phyloP scores from a whole-genome alignment of 2,888 invertebrate species.

The Sminthurinus aureus region DNA sequence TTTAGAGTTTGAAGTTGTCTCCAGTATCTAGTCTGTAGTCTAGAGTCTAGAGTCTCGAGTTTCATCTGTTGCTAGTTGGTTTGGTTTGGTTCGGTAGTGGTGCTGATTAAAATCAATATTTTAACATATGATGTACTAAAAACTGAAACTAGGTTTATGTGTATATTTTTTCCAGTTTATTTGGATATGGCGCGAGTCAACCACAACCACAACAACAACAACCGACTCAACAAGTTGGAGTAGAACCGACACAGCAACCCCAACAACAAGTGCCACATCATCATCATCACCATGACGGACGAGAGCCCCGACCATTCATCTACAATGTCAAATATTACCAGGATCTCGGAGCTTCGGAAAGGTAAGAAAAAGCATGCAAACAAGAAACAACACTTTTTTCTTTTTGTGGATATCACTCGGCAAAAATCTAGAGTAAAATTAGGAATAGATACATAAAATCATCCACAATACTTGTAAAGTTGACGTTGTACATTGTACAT shows the following conservation, averaged over 20 bases:
- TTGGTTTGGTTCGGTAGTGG: too few relatives aligned
- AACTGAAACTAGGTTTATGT: too few relatives aligned
- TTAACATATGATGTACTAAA: too few relatives aligned
- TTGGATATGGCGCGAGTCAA: conserved; percentile 23
- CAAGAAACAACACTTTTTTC: background rate
- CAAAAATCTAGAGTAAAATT: background rate
- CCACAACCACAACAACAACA: conserved; percentile 12
- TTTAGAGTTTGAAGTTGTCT: too few relatives aligned
- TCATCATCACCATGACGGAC: background rate
- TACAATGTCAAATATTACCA: conserved; percentile 39
- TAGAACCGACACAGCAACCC: conserved; percentile 12
- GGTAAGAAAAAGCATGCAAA: conserved; percentile 9
- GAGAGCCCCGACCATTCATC: conserved; percentile 9
- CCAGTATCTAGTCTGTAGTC: too few relatives aligned
- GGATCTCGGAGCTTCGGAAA: conserved; percentile 27
- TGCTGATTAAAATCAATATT: too few relatives aligned
- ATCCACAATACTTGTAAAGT: too few relatives aligned
- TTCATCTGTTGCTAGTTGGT: too few relatives aligned
- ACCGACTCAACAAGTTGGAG: conserved; percentile 6
- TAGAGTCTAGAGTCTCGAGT: too few relatives aligned
- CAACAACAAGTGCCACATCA: background rate
- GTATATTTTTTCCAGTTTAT: background rate
- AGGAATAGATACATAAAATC: too few relatives aligned
- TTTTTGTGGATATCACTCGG: background rate
- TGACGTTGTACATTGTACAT: too few relatives aligned